Evolutionary conservation across 2,113 vertebrate species (phyloP), one percentile per base, ranked within the genome.

Genomic region (Cnemophilus loriae): DNA sequence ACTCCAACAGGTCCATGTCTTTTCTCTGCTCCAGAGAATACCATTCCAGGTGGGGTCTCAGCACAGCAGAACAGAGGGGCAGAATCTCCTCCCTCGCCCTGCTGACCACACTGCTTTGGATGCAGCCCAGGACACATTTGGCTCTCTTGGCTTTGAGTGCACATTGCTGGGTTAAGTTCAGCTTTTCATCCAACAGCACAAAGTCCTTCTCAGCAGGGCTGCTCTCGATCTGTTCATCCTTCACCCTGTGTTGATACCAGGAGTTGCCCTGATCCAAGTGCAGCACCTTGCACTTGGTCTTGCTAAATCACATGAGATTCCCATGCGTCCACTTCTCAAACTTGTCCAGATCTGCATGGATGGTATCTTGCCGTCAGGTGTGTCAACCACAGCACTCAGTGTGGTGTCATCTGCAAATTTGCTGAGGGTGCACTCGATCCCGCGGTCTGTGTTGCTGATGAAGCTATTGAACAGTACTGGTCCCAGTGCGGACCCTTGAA

Each of bases 401-500:
- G 14, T 63, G 35, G 18, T 69, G 41, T 90, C 35, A 56, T 49
- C 27, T 42, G 35, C 41, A 49, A 20, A 70, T 42, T 17, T 70
- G 18, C 41, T 33, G 64, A 33, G 22, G 10, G 26, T 56, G 26
- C 26, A 33, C 64, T 56, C 0, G 0, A 49, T 24, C 4, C 46
- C 7, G 19, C 32, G 60, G 46, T 24, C 53, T 35, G 0, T 35
- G 30, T 69, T 61, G 64, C 35, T 83, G 63, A 53, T 30, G 30
- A 61, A 76, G 17, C 42, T 61, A 22, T 4, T 69, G 47, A 42
- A 33, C 55, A 20, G 14, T 61, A 32, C 35, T 32, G 8, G 21
- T 76, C 17, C 17, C 35, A 42, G 26, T 28, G 49, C 1, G 6
- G 41, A 42, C 21, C 33, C 15, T 49, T 63, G 41, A 63, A 49